Evolutionary conservation across 2,888 invertebrate genomes (phyloP), one percentile per base, ranked within the genome.

Genomic region (Pachliopta kotzebuea): DNA sequence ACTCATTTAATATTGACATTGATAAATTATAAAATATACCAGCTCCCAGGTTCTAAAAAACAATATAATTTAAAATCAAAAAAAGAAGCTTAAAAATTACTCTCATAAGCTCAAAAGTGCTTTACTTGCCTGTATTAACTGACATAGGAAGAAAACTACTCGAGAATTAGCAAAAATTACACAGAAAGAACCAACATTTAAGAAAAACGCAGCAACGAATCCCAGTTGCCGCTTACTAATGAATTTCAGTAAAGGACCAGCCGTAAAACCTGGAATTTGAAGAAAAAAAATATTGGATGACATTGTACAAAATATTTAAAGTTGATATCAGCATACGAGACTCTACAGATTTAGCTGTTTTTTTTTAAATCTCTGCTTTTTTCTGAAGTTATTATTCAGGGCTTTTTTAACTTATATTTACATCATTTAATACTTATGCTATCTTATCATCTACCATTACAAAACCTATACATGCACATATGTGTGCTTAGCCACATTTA

Each of bases 11-110:
- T 26, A 76, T 62, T 0, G 85, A 79, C 53, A 69, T 77, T 1
- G 78, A 72, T 31, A 83, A 62, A 67, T 82, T 86, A 60, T 69
- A 78, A 24, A 81, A 62, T 3, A 81, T 68, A n/a, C 86, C 86
- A 14, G 71, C 17, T 1, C 83, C 79, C 2, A 73, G 9, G 49
- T 74, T 75, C 87, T 88, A 74, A 31, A 78, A 83, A 68, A 52
- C 1, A 65, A 31, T 57, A 63, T 9, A 20, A 58, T 49, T 37
- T 45, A 23, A 54, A 31, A 24, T 18, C 23, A 14, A 29, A 4
- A 58, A 37, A 54, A 62, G 56, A 60, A 61, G 49, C 23, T 37
- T 53, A 52, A 20, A 50, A 14, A 58, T 37, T 67, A 29, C 42
- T 56, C 63, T 49, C 63, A 68, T 21, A 55, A 52, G 64, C 2